Conservation (phyloP, 2,113 vertebrate genomes). For the Centropus bengalensis region DNA sequence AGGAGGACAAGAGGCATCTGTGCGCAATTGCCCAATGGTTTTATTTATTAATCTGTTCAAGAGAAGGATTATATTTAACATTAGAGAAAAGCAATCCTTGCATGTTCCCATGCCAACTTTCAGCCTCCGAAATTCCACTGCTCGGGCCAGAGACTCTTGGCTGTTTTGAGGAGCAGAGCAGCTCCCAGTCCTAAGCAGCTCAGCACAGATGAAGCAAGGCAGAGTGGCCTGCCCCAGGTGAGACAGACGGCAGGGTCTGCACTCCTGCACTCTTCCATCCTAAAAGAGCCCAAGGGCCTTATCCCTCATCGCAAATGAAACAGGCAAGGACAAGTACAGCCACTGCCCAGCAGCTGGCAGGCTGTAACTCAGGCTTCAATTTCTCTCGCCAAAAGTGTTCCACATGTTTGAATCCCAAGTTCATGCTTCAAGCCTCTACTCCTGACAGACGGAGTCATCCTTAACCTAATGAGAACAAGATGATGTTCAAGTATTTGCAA, state of each 20-base stretch:
- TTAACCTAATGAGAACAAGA: background rate
- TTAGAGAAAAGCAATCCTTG: background rate
- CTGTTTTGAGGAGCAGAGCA: background rate
- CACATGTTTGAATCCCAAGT: background rate
- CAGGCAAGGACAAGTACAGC: background rate
- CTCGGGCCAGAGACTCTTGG: background rate
- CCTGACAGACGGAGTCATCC: background rate
- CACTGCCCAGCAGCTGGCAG: background rate
- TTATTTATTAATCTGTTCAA: background rate
- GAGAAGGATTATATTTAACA: background rate
- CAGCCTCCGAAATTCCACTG: background rate
- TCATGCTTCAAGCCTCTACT: background rate
- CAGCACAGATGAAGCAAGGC: rapidly evolving
- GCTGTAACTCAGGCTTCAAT: background rate
- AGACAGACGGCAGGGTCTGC: background rate
- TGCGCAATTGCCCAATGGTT: background rate
- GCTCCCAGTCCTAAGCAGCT: background rate
- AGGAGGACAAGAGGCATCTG: background rate
- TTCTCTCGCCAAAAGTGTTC: background rate
- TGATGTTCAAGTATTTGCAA: background rate
- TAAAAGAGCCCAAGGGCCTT: background rate
- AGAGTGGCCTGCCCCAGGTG: background rate
- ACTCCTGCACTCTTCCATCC: background rate
- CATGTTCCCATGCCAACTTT: background rate
- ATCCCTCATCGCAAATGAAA: background rate